Conservation (phyloP, 2,888 invertebrate species). For the Ichneumon xanthorius region DNA sequence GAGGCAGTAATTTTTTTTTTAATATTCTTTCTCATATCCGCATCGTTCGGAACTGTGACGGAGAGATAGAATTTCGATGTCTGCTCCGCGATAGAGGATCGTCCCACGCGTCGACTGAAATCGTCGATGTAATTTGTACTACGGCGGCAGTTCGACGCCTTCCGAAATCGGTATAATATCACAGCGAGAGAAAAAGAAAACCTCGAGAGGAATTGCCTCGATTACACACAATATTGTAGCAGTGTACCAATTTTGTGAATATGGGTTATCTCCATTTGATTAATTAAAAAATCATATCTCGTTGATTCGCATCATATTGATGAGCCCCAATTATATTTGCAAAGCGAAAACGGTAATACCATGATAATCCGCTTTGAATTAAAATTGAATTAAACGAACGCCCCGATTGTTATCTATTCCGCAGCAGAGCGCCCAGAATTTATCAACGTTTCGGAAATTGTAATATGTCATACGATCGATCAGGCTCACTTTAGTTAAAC, state of each 20-base stretch:
- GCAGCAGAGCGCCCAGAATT: background rate
- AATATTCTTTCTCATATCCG: background rate
- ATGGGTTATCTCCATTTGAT: background rate
- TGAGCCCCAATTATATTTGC: background rate
- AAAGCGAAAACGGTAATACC: background rate
- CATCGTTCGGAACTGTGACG: background rate
- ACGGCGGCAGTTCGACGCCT: conserved; percentile 49
- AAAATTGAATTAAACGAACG: background rate
- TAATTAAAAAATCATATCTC: background rate
- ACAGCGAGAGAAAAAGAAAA: background rate
- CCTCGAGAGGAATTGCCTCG: background rate
- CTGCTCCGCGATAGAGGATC: conserved; percentile 30
- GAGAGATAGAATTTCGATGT: conserved; percentile 48
- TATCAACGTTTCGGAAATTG: background rate
- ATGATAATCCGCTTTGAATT: conserved; percentile 33
- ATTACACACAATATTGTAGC: background rate
- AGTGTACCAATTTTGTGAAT: background rate
- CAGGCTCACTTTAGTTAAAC: background rate
- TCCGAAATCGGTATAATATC: conserved; percentile 40
- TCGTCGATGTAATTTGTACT: conserved; percentile 47
- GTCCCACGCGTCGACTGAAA: conserved; percentile 35
- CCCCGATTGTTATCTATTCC: background rate
- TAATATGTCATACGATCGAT: background rate
- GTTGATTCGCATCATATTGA: background rate
- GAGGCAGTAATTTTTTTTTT: background rate